A percentile compares a stretch with the other conserved stretches of the same genome.
Evolutionary conservation across 2,113 vertebrate species (phyloP).

Genomic region (Electrona antarctica): DNA sequence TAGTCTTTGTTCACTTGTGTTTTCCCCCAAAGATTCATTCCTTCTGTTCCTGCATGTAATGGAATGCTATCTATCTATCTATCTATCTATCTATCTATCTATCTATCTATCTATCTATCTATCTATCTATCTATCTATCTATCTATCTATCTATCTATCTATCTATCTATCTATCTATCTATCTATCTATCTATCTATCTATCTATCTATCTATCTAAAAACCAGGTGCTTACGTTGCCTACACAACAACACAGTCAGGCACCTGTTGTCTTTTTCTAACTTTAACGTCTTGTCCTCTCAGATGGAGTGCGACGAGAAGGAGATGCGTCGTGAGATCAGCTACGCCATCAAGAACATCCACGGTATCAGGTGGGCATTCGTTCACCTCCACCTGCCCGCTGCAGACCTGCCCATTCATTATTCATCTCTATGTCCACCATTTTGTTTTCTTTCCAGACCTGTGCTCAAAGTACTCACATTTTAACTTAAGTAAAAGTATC

Average conservation of each 20-base stretch:
- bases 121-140: too few relatives aligned
- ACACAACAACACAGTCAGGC: too few relatives aligned
- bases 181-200: not conserved
- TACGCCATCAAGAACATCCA: constrained; percentile 98
- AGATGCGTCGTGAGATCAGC: constrained; percentile 92
- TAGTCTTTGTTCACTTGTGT: too few relatives aligned
- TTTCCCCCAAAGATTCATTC: too few relatives aligned
- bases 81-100: too few relatives aligned
- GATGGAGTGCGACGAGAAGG: constrained; percentile 97
- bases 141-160: not conserved
- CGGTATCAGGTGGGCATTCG: constrained; percentile 86
- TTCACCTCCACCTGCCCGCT: not conserved
- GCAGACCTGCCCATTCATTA: too few relatives aligned
- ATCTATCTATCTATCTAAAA: too few relatives aligned
- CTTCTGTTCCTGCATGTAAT: not conserved
- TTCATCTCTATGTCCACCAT: not conserved
- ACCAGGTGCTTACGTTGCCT: too few relatives aligned
- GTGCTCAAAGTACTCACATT: constrained; percentile 8
- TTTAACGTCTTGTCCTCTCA: constrained; percentile 46
- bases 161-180: not conserved
- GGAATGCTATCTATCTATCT: too few relatives aligned
- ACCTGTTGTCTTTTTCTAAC: too few relatives aligned
- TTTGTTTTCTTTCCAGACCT: not conserved
- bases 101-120: too few relatives aligned
- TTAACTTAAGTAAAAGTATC: too few relatives aligned